Conservation (phyloP, 2,888 invertebrate species). For the Dryobotodes eremita region DNA sequence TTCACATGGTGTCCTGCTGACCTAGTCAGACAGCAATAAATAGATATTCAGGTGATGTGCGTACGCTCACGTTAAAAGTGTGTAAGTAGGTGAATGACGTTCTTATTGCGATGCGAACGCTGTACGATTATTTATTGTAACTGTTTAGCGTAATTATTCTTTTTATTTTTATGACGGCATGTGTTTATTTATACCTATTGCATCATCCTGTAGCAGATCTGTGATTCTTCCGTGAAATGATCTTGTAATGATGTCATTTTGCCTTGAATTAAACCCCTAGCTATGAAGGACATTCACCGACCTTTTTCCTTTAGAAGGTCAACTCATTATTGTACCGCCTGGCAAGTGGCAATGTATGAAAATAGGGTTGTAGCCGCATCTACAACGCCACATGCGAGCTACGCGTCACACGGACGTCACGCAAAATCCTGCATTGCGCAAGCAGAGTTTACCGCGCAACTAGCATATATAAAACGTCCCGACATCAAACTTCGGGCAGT, state of each 20-base stretch:
- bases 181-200: constrained; percentile 6
- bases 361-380: no score
- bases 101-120: constrained; percentile 12
- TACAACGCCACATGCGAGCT: no score
- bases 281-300: not conserved
- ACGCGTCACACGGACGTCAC: no score
- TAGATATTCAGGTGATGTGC: constrained; percentile 53
- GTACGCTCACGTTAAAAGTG: constrained; percentile 26
- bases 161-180: constrained; percentile 26
- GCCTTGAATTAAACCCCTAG: not conserved
- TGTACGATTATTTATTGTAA: constrained; percentile 40
- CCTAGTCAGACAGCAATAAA: constrained; percentile 26
- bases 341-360: not conserved
- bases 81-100: constrained; percentile 56
- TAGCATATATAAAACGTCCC: no score
- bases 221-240: not conserved
- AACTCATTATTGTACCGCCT: not conserved
- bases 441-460: no score
- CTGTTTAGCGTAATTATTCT: constrained; percentile 14
- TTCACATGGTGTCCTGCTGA: constrained; percentile 43
- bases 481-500: no score
- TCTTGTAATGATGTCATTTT: not conserved
- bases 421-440: no score
- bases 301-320: constrained; percentile 3
- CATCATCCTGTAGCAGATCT: constrained; percentile 18